These are phyloP conservation scores for Enteromius afrohamiltoni DNA, from an alignment of 2,797 vertebrate genomes.

Conservation along the genomic window DNA sequence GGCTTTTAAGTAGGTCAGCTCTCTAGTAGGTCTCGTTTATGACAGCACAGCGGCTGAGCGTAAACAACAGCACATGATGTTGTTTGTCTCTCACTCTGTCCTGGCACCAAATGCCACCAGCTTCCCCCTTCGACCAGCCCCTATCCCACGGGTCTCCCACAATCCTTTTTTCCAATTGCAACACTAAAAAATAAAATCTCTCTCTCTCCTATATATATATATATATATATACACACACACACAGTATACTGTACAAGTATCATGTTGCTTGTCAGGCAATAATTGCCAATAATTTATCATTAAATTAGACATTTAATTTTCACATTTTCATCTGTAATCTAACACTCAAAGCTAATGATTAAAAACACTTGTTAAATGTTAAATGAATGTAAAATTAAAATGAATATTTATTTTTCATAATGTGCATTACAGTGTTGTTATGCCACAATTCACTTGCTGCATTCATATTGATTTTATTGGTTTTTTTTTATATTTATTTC, in stretches of 20 bases:
- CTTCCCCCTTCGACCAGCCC: slow-evolving; percentile 57
- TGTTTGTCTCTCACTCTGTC: slow-evolving; percentile 74
- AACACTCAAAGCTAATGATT: not conserved
- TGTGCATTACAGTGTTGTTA: not conserved
- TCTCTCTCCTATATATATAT: too few relatives aligned
- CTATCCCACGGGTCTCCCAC: slow-evolving; percentile 67
- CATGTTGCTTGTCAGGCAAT: not conserved
- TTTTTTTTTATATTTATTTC: too few relatives aligned
- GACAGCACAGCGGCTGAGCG: slow-evolving; percentile 77
- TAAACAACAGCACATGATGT: slow-evolving; percentile 85
- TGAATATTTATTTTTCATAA: not conserved
- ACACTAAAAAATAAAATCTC: slow-evolving; percentile 19
- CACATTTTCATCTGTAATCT: not conserved
- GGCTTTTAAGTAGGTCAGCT: slow-evolving; percentile 83
- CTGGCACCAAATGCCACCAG: slow-evolving; percentile 75
- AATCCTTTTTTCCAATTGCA: slow-evolving; percentile 40
- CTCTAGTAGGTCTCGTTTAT: slow-evolving; percentile 66
- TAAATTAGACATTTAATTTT: not conserved
- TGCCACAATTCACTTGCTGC: not conserved
- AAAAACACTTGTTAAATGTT: not conserved
- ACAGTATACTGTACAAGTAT: too few relatives aligned
- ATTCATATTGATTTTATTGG: not conserved
- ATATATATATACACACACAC: too few relatives aligned
- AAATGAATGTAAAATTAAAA: not conserved
- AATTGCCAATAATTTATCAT: too few relatives aligned